Evolutionary conservation across 2,113 vertebrate species (phyloP).

Genomic region (Thamnaconus septentrionalis): DNA sequence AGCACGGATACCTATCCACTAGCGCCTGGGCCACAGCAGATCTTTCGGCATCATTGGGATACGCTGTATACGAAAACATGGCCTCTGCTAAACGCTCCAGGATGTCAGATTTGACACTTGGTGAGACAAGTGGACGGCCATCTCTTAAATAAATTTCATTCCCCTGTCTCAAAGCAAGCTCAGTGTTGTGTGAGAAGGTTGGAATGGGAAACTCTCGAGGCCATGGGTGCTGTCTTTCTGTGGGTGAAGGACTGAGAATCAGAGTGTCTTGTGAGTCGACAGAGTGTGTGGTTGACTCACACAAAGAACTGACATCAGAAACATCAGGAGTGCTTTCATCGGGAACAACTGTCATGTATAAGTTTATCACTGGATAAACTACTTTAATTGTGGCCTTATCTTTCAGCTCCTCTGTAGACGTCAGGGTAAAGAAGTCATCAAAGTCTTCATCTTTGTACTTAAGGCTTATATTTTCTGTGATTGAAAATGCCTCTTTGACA

Average conservation of each 20-base stretch:
- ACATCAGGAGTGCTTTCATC: not conserved
- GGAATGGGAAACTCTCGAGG: constrained; percentile 17
- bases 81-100: constrained; percentile 15
- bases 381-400: not conserved
- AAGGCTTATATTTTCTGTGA: too few species aligned
- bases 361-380: not conserved
- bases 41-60: constrained; percentile 5
- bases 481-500: not conserved
- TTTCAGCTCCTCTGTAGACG: not conserved
- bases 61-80: constrained; percentile 16
- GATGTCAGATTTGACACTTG: constrained; percentile 11
- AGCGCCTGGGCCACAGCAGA: not conserved
- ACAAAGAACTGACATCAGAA: not conserved
- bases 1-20: constrained; percentile 23
- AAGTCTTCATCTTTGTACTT: too few species aligned
- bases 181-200: constrained; percentile 16
- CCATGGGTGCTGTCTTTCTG: constrained; percentile 3
- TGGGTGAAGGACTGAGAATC: not conserved
- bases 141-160: constrained; percentile 14
- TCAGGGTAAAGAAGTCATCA: not conserved
- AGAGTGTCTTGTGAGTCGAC: constrained; percentile 2
- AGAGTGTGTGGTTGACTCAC: not conserved
- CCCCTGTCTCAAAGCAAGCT: constrained; percentile 12
- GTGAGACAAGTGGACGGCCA: not conserved
- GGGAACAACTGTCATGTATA: not conserved